Evolutionary conservation across 2,888 invertebrate genomes (phyloP), one percentile per base, ranked within the genome.

Genomic region (Slavum lentiscoides): DNA sequence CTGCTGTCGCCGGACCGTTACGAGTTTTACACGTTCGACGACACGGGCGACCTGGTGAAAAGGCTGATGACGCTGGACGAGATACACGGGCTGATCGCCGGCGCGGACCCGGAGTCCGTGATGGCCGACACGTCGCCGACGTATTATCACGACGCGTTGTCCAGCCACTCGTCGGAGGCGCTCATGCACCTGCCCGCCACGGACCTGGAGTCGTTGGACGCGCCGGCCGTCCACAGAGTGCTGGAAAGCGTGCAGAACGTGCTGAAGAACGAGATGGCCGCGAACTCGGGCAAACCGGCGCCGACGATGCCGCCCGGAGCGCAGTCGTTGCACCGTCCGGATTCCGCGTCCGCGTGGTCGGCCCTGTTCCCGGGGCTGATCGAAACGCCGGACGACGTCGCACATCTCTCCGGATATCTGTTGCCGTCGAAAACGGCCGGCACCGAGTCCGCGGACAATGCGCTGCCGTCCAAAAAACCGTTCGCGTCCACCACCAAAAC

Each of bases 11-110:
- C 94, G 2, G 94, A 94, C 85, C 89, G 92, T 85, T 94, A 94
- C 86, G 94, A 94, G 85, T 95, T 94, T 86, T 94, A 94, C 86
- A 94, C 94, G 0, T 93, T 94, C 85, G 93, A 94, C 85, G 93
- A 94, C 85, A 91, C 91, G 81, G 94, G 94, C 19, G 93, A 94
- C 85, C 88, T 94, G 37, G 91, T 94, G 0, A 94, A 93, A 85
- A 89, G 93, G 82, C 88, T 94, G 55, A 95, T 95, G 94, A 94
- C 94, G 11, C 87, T 94, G 84, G 90, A 93, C 85, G 93, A 95
- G 87, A 94, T 95, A 83, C 93, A 94, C 85, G 92, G 93, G 64
- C 92, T 95, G 82, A 93, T 94, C 55, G 94, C 94, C 0, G 92
- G 92, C 58, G 93, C 94, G 0, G 90, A 92, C 68, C 91, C 90